These are phyloP conservation scores for Aspiorhynchus laticeps DNA, from an alignment of 2,113 vertebrate species.

Conservation along the genomic window DNA sequence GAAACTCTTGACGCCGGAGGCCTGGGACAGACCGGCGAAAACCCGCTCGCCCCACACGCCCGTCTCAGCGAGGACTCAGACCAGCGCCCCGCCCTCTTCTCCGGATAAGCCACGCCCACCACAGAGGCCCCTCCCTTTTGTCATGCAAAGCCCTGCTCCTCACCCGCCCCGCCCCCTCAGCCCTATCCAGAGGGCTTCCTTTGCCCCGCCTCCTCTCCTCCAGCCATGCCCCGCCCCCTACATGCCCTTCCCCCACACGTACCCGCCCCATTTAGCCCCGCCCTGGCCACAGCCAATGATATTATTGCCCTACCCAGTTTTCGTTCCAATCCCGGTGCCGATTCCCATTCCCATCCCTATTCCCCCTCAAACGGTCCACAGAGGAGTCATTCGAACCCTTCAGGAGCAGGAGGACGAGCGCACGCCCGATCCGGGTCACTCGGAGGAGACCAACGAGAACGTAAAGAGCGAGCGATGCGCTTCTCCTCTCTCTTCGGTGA, in stretches of 20 bases:
- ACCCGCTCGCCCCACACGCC: constrained; percentile 85
- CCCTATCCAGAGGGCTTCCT: constrained; percentile 87
- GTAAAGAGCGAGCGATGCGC: constrained; percentile 52
- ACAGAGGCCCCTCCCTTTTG: constrained; percentile 86
- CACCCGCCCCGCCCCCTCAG: constrained; percentile 86
- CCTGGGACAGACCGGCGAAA: constrained; percentile 86
- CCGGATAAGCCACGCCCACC: constrained; percentile 81
- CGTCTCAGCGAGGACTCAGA: constrained; percentile 78
- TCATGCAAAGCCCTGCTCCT: constrained; percentile 87
- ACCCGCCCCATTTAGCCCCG: constrained; percentile 88
- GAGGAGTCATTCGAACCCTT: constrained; percentile 81
- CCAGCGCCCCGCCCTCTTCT: constrained; percentile 45
- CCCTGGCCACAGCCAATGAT: constrained; percentile 91
- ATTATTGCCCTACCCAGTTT: constrained; percentile 93
- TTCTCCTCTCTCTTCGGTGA: constrained; percentile 68
- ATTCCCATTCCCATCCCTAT: constrained; percentile 93
- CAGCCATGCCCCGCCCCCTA: constrained; percentile 79
- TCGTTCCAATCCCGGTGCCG: constrained; percentile 92
- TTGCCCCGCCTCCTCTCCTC: constrained; percentile 83
- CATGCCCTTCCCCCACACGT: constrained; percentile 86
- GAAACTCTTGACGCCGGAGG: constrained; percentile 93
- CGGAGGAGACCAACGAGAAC: background rate
- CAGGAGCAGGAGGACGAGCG: background rate
- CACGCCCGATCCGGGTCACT: background rate
- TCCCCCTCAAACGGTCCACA: constrained; percentile 81